Evolutionary conservation across 2,797 vertebrate species (phyloP), one percentile per base, ranked within the genome.

Genomic region (Salarias fasciatus): DNA sequence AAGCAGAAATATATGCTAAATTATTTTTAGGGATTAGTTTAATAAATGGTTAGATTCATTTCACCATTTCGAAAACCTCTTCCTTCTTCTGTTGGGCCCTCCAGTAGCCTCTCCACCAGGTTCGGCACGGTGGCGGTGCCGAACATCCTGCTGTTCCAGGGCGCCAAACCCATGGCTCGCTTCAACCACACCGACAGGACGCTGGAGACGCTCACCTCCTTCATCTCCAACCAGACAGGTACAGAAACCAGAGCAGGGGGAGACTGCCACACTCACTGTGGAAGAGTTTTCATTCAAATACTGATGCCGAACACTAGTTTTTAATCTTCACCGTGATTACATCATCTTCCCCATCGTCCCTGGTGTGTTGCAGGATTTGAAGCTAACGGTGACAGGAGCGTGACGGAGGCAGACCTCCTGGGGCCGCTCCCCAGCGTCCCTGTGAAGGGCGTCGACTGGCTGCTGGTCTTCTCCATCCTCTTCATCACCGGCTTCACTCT

Each of bases 101-200:
- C 79, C 44, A 56, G 36, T 78, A 99, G 97, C 73, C 94, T 99
- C 36, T 98, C 98, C n/a, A 99, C 97, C 0, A 91, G 97, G 67
- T 99, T 99, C 85, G 98, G 98, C 68, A 99, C 98, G 0, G 98
- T 99, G 40, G 98, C 97, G 5, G 97, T 99, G 46, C 98, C 98
- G 7, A 99, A 99, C 79, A 98, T 99, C 56, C 92, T 99, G 41
- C 87, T 99, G 75, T 99, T 99, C 85, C 98, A 99, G 93, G 97
- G 98, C 35, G 95, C 94, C 59, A 99, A 99, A 75, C 98, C 97
- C 2, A 97, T 99, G 96, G 97, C 98, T 59, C 93, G 98, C 40
- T 99, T 98, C 89, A 99, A 99, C 82, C 97, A 99, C 60, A 98
- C 96, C 0, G 97, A 99, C 57, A 86, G 97, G 67, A 98, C 95